Percentiles rank a stretch among this genome's conserved stretches.
phyloP scores from a whole-genome alignment of 2,113 vertebrate genomes.

The Solenodon paradoxus region DNA sequence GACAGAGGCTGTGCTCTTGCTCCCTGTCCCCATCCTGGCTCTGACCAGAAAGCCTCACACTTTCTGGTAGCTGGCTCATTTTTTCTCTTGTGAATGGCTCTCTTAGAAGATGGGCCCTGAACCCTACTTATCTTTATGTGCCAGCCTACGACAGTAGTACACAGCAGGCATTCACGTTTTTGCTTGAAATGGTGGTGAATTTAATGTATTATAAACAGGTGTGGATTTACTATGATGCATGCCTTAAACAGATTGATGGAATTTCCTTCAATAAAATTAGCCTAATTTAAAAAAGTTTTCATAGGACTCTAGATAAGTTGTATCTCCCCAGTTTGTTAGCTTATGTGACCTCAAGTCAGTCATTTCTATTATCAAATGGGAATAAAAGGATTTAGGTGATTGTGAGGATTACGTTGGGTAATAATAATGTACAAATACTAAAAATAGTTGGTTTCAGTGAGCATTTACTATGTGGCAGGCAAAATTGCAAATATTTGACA shows the following conservation, averaged over 20 bases:
- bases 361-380: neutral
- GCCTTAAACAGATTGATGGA: too few species aligned
- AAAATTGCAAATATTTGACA: neutral
- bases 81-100: neutral
- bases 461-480: neutral
- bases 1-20: rapidly evolving
- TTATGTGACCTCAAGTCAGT: neutral
- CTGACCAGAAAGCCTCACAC: neutral
- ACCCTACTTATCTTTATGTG: neutral
- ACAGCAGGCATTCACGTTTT: neutral
- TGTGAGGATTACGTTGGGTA: neutral
- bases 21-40: too few species aligned
- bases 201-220: too few species aligned
- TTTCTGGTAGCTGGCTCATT: neutral
- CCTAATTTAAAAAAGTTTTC: neutral
- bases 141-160: neutral
- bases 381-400: neutral
- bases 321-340: neutral
- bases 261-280: too few species aligned
- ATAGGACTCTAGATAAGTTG: neutral
- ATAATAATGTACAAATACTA: neutral
- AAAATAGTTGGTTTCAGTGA: neutral
- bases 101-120: neutral
- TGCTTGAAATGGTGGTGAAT: too few species aligned
- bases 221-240: too few species aligned